Evolutionary conservation across 2,888 invertebrate species (phyloP), one percentile per base, ranked within the genome.

Genomic region (Stenichneumon culpator): DNA sequence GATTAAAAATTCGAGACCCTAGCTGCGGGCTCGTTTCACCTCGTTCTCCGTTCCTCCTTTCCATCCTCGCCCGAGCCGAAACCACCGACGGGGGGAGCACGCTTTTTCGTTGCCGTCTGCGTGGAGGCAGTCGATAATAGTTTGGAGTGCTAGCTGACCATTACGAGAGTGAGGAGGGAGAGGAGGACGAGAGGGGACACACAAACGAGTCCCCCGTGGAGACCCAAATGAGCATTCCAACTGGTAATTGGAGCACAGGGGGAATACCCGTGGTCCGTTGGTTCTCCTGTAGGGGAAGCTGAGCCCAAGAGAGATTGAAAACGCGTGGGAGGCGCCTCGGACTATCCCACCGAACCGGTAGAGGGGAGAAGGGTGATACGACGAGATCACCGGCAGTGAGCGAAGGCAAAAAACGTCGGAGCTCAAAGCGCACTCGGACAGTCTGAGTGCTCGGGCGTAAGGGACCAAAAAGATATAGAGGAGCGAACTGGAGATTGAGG

Each of bases 191-290:
- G 68, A 28, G 28, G 75, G 44, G 57, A 60, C 47, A 73, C 77
- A 83, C 77, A 83, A 86, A 83, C 80, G 83, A 88, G 89, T 88
- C 89, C 90, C 92, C 91, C 85, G 90, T 84, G 87, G 90, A 83
- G 90, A 89, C 86, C 88, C 90, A 92, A 92, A 92, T 92, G 92
- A 92, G 92, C 92, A 92, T 92, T 92, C 92, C 92, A 90, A 86
- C 89, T 89, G 88, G 92, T 92, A 92, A 92, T 92, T 92, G 92
- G 91, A 92, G 92, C 92, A 89, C 90, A 88, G 68, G 54, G 72
- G 25, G 39, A 39, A 36, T 63, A 52, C 79, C 78, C 63, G 47
- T 73, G 68, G 39, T 67, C 39, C 25, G 67, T 63, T 32, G 63
- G 16, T 16, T 32, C 63, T 5, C n/a, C 39, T 19, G n/a, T 14